Evolutionary conservation across 2,113 vertebrate genomes (phyloP).

Genomic region (Brachionichthys hirsutus): DNA sequence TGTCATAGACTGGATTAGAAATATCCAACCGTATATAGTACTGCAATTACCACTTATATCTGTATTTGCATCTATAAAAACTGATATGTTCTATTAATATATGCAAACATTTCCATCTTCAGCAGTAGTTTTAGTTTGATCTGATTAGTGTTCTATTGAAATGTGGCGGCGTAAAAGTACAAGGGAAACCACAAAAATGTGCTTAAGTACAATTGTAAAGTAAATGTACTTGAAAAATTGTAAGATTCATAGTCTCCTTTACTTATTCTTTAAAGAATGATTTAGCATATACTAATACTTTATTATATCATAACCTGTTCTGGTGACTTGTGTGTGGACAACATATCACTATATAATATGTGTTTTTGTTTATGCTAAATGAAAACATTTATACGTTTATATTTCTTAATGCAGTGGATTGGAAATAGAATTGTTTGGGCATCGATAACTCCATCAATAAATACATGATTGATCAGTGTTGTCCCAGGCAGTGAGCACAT

Average conservation of each 20-base stretch:
- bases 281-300: neutral
- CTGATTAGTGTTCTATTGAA: no score
- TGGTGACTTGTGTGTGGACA: neutral
- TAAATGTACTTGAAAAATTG: neutral
- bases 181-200: neutral
- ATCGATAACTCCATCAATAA: neutral
- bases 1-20: no score
- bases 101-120: no score
- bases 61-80: no score
- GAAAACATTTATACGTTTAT: neutral
- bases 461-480: neutral
- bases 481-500: conserved; percentile 13
- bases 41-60: no score
- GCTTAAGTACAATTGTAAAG: neutral
- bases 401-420: neutral
- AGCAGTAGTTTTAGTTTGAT: no score
- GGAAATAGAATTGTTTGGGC: neutral
- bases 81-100: no score
- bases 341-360: no score
- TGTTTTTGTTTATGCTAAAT: no score
- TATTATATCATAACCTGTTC: no score
- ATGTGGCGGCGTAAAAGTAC: no score
- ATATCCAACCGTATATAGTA: no score
- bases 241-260: conserved; percentile 1
- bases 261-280: neutral